Conservation (phyloP, 2,888 invertebrate genomes). For the Lucinisca nassula region DNA sequence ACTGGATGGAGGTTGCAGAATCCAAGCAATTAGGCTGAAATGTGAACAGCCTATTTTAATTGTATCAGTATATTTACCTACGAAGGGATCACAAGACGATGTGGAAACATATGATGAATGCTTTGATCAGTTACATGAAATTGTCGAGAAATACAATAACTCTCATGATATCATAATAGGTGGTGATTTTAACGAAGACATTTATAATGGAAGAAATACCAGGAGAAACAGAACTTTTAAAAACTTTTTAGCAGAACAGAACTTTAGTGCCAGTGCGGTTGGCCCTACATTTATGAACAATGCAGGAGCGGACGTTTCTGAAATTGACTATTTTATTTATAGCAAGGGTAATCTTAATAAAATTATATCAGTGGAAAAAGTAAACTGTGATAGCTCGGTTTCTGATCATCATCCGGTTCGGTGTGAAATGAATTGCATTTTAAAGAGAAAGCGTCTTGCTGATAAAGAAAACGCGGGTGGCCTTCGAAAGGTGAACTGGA, state of each 20-base stretch:
- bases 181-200: background rate
- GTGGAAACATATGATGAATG: background rate
- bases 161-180: background rate
- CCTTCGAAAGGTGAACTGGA: background rate
- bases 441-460: background rate
- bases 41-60: background rate
- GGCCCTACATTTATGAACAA: background rate
- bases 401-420: background rate
- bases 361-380: background rate
- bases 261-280: background rate
- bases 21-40: background rate
- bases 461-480: background rate
- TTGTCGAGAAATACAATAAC: background rate
- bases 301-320: background rate
- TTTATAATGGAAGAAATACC: background rate
- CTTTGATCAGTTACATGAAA: background rate
- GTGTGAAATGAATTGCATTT: background rate
- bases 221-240: background rate
- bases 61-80: background rate
- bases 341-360: background rate
- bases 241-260: background rate
- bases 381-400: background rate
- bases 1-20: background rate
- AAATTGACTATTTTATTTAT: background rate
- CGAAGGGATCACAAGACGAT: background rate